phyloP scores from a whole-genome alignment of 2,113 vertebrate species.

The Malurus cyaneus region DNA sequence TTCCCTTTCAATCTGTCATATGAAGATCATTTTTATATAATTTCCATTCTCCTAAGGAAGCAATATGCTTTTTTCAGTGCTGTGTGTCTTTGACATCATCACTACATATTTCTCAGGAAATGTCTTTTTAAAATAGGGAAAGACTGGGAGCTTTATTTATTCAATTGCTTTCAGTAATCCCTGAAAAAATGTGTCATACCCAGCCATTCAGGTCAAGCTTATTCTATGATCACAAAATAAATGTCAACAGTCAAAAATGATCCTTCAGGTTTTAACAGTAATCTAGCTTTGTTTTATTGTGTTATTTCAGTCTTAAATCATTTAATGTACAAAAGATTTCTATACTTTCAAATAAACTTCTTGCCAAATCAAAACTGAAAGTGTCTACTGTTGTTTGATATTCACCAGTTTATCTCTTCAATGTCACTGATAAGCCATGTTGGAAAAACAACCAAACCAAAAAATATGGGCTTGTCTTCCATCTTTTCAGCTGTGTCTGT shows the following conservation, averaged over 20 bases:
- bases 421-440: background rate
- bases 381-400: background rate
- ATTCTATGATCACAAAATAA: background rate
- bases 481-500: background rate
- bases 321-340: background rate
- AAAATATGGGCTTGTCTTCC: background rate
- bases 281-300: background rate
- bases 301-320: background rate
- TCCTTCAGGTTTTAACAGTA: background rate
- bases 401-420: background rate
- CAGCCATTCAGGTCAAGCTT: background rate
- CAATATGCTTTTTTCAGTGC: background rate
- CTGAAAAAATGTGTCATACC: background rate
- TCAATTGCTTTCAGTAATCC: background rate
- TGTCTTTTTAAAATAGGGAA: background rate
- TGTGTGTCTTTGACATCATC: background rate
- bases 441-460: background rate
- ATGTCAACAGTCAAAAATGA: background rate
- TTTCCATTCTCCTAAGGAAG: background rate
- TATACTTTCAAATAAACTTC: background rate
- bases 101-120: background rate
- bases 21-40: background rate
- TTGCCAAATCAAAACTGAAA: background rate
- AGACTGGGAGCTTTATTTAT: background rate
- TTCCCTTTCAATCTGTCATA: background rate